Conservation (phyloP, 2,797 vertebrate species). For the Acanthopagrus latus region DNA sequence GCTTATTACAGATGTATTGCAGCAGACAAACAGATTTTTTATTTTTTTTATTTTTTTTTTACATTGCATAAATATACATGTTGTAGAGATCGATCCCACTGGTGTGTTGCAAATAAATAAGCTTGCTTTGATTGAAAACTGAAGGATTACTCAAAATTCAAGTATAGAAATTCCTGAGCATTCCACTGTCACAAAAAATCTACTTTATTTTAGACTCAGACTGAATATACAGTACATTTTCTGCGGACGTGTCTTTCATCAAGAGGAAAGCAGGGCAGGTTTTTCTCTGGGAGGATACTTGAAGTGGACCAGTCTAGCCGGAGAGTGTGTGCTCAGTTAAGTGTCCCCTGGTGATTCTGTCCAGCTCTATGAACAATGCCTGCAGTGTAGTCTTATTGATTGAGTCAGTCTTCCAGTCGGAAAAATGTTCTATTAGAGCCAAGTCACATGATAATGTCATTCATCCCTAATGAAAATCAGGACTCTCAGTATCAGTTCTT, state of each 20-base stretch:
- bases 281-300: constrained; percentile 59
- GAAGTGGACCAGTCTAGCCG: constrained; percentile 56
- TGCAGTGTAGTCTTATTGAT: constrained; percentile 68
- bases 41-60: no score
- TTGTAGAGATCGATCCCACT: constrained; percentile 32
- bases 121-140: constrained; percentile 35
- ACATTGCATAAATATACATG: constrained; percentile 47
- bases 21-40: constrained; percentile 38
- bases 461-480: constrained; percentile 53
- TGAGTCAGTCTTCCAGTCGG: constrained; percentile 53
- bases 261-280: constrained; percentile 54
- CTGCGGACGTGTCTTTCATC: constrained; percentile 47
- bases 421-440: constrained; percentile 53
- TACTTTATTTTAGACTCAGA: constrained; percentile 34
- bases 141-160: constrained; percentile 29
- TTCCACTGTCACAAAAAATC: neutral
- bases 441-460: constrained; percentile 63
- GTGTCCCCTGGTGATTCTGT: constrained; percentile 60
- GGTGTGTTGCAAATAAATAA: constrained; percentile 35
- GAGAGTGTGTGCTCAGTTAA: constrained; percentile 46
- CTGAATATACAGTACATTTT: constrained; percentile 35
- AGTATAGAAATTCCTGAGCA: constrained; percentile 5
- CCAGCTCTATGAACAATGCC: constrained; percentile 65
- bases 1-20: constrained; percentile 58
- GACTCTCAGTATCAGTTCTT: constrained; percentile 29